Conservation (phyloP, 2,888 invertebrate species). For the Pardosa pseudoannulata region DNA sequence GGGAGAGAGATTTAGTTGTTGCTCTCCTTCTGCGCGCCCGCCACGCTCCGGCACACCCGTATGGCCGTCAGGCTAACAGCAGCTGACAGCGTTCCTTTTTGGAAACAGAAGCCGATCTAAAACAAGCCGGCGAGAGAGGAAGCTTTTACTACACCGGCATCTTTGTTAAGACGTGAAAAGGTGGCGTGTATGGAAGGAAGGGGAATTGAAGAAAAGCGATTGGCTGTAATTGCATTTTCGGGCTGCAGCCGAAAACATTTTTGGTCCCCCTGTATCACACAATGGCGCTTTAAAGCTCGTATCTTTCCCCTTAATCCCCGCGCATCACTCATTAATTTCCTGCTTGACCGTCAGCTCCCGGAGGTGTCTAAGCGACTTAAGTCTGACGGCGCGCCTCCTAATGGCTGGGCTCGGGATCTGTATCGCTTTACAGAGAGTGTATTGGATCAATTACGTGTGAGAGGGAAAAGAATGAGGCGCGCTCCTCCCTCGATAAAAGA, state of each 20-base stretch:
- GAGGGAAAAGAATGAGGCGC: constrained; percentile 36
- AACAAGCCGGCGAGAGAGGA: not conserved
- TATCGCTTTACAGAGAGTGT: constrained; percentile 59
- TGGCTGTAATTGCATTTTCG: constrained; percentile 60
- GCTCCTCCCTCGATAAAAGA: constrained; percentile 39
- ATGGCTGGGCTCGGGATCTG: constrained; percentile 2
- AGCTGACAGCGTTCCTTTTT: constrained; percentile 47
- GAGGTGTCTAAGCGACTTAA: constrained; percentile 24
- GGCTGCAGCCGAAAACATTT: constrained; percentile 50
- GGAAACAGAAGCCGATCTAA: constrained; percentile 22
- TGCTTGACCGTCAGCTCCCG: constrained; percentile 46
- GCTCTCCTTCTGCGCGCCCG: not conserved
- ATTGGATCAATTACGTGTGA: constrained; percentile 68
- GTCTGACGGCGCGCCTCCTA: constrained; percentile 1
- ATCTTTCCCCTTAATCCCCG: constrained; percentile 38
- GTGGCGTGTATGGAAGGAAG: not conserved
- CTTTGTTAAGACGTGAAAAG: constrained; percentile 19
- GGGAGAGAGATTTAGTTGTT: not conserved
- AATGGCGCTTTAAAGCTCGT: constrained; percentile 56
- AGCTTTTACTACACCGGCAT: constrained; percentile 27
- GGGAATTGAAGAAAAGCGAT: constrained; percentile 16
- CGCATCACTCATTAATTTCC: constrained; percentile 63
- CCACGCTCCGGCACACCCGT: constrained; percentile 30
- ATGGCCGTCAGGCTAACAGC: constrained; percentile 45
- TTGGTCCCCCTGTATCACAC: constrained; percentile 54